A percentile compares a stretch with the other conserved stretches of the same genome.
Conservation (phyloP, 2,797 vertebrate species). For the Hydrophis major region DNA sequence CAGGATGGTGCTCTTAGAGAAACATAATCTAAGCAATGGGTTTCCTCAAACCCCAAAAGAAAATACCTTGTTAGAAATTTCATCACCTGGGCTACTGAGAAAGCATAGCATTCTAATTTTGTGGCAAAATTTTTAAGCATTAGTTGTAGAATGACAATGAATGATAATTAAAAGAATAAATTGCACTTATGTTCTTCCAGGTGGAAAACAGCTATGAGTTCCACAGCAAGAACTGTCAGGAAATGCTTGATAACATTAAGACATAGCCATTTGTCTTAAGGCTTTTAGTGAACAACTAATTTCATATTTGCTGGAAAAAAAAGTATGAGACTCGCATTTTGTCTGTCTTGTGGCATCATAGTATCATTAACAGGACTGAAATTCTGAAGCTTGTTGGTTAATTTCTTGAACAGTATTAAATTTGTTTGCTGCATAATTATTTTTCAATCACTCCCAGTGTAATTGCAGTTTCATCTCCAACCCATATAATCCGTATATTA, state of each 20-base stretch:
- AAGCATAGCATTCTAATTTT: background rate
- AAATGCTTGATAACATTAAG: constrained; percentile 20
- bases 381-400: background rate
- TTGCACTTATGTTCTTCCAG: constrained; percentile 34
- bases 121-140: background rate
- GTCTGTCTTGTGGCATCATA: background rate
- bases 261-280: constrained; percentile 20
- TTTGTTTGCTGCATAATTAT: background rate
- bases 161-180: constrained; percentile 27
- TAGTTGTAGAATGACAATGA: constrained; percentile 5
- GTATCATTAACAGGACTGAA: constrained; percentile 9
- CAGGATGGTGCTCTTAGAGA: background rate
- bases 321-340: background rate
- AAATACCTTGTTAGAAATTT: background rate
- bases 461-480: background rate
- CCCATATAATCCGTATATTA: background rate
- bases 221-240: background rate
- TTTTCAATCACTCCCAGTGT: background rate
- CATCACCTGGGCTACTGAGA: background rate
- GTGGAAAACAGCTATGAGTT: constrained; percentile 13
- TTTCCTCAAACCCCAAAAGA: background rate
- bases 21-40: background rate
- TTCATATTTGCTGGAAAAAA: constrained; percentile 3
- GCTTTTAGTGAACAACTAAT: constrained; percentile 26
- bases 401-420: background rate